These are phyloP conservation scores for Delichon dasypus DNA, from an alignment of 2,797 vertebrate species.

Conservation along the genomic window DNA sequence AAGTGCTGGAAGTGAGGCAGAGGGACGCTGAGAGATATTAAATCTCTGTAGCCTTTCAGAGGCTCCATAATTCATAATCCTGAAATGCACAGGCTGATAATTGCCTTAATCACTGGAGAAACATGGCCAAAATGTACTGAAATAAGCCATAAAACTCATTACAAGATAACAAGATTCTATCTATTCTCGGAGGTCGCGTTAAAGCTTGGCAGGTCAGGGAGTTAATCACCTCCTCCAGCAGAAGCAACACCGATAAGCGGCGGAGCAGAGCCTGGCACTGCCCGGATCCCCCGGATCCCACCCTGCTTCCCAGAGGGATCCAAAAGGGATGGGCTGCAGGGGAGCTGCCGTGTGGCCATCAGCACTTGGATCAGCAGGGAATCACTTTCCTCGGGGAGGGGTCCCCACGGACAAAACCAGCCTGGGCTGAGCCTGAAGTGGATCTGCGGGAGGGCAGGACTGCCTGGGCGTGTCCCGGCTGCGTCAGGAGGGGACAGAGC, in stretches of 20 bases:
- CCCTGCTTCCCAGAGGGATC: background rate
- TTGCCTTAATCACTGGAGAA: slow-evolving; percentile 77
- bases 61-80: slow-evolving; percentile 76
- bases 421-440: background rate
- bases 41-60: slow-evolving; percentile 55
- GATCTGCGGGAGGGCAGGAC: background rate
- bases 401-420: accelerated
- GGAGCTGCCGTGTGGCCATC: accelerated
- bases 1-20: background rate
- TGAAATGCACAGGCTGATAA: slow-evolving; percentile 72
- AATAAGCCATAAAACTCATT: slow-evolving; percentile 80
- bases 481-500: background rate
- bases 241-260: slow-evolving; percentile 24
- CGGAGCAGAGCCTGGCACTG: background rate
- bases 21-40: background rate
- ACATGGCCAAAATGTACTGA: slow-evolving; percentile 76
- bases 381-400: background rate
- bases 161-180: slow-evolving; percentile 81
- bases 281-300: background rate
- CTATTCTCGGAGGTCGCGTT: slow-evolving; percentile 73
- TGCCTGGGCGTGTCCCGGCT: background rate
- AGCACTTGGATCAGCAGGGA: background rate
- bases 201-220: slow-evolving; percentile 70
- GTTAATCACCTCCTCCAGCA: slow-evolving; percentile 72
- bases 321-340: accelerated